These are phyloP conservation scores for Megathymus violae DNA, from an alignment of 1,140 invertebrate genomes.

Conservation along the genomic window DNA sequence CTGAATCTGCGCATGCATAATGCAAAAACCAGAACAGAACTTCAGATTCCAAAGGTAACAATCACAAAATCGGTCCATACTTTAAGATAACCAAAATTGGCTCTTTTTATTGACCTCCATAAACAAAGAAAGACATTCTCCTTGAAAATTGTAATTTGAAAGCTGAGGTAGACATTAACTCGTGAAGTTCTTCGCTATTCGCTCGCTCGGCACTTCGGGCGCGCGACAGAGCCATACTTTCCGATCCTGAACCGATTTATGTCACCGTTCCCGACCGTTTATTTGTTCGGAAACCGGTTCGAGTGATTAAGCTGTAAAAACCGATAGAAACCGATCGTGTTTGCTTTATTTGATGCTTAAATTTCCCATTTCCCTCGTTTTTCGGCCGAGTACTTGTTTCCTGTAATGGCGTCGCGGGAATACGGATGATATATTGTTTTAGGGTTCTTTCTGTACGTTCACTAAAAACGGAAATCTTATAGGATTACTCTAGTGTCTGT, in stretches of 20 bases:
- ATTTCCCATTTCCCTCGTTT: slow-evolving; percentile 25
- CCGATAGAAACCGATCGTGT: slow-evolving; percentile 33
- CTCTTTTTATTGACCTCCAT: background rate
- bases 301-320: slow-evolving; percentile 53
- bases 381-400: slow-evolving; percentile 4
- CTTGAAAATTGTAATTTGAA: slow-evolving; percentile 10
- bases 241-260: slow-evolving; percentile 53
- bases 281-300: slow-evolving; percentile 46
- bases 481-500: too few relatives aligned
- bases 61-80: too few relatives aligned
- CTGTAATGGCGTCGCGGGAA: slow-evolving; percentile 6
- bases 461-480: too few relatives aligned
- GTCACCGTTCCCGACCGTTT: slow-evolving; percentile 52
- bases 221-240: slow-evolving; percentile 51
- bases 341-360: slow-evolving; percentile 39
- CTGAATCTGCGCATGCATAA: too few relatives aligned
- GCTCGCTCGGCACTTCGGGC: slow-evolving; percentile 35
- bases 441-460: too few relatives aligned
- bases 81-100: background rate
- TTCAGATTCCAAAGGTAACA: too few relatives aligned
- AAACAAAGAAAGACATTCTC: slow-evolving; percentile 10
- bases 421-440: slow-evolving; percentile 15
- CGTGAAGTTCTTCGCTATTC: slow-evolving; percentile 36
- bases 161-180: slow-evolving; percentile 20
- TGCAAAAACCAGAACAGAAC: too few relatives aligned